phyloP scores from a whole-genome alignment of 1,140 invertebrate genomes.

The Lethrus apterus region DNA sequence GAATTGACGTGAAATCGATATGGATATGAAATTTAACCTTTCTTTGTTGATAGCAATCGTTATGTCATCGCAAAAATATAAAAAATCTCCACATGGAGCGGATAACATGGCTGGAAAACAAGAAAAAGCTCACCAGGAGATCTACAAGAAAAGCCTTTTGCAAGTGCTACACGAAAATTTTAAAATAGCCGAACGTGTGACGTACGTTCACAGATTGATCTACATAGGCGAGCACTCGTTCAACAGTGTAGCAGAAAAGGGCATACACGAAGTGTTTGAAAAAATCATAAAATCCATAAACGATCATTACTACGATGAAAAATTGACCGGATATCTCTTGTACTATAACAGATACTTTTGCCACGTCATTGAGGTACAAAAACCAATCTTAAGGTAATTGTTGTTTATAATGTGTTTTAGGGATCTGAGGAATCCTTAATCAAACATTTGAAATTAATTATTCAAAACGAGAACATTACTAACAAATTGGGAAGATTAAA shows the following conservation, averaged over 20 bases:
- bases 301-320: constrained; percentile 7
- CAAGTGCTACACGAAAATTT: constrained; percentile 3
- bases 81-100: no score
- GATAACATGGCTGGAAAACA: no score
- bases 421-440: constrained; percentile 10
- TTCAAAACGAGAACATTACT: neutral
- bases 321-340: constrained; percentile 6
- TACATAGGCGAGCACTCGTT: constrained; percentile 1
- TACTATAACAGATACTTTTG: constrained; percentile 2
- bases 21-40: no score
- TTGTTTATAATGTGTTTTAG: neutral
- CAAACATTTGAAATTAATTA: constrained; percentile 1
- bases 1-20: no score
- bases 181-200: neutral
- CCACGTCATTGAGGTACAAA: constrained; percentile 11
- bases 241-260: neutral
- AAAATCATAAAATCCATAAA: constrained; percentile 6
- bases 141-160: constrained; percentile 1
- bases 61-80: no score
- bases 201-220: constrained; percentile 7
- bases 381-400: no score
- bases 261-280: constrained; percentile 1
- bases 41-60: no score
- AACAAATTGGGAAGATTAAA: neutral
- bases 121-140: neutral